Percentiles rank a stretch among this genome's conserved stretches.
These are phyloP conservation scores for Apoda limacodes DNA, from an alignment of 2,888 invertebrate species.

Conservation along the genomic window DNA sequence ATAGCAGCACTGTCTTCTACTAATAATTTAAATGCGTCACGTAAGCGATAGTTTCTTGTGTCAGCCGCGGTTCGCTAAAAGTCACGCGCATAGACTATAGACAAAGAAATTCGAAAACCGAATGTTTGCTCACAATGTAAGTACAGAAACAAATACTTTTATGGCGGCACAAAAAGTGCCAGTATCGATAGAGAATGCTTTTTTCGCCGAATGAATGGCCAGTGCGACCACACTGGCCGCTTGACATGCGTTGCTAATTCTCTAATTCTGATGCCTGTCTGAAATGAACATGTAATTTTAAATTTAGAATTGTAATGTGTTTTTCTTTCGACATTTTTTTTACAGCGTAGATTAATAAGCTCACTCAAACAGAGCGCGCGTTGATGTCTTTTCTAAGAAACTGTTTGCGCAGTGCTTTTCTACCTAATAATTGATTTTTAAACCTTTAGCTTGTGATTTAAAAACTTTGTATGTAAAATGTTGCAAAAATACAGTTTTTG, in stretches of 20 bases:
- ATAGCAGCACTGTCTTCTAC: too few relatives aligned
- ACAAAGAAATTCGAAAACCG: slow-evolving; percentile 27
- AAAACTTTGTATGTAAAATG: too few relatives aligned
- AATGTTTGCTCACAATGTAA: slow-evolving; percentile 41
- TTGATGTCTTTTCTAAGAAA: slow-evolving; percentile 11
- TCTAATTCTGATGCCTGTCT: slow-evolving; percentile 37
- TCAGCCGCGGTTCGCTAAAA: too few relatives aligned
- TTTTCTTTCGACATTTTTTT: background rate
- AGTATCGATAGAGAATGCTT: slow-evolving; percentile 13
- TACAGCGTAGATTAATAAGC: background rate
- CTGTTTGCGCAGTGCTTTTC: background rate
- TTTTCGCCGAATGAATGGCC: slow-evolving; percentile 48
- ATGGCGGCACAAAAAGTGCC: slow-evolving; percentile 24
- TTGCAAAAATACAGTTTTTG: too few relatives aligned
- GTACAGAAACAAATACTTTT: slow-evolving; percentile 32
- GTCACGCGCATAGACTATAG: too few relatives aligned
- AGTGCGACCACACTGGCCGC: slow-evolving; percentile 50
- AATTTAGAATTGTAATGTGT: slow-evolving; percentile 17
- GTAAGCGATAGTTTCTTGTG: too few relatives aligned
- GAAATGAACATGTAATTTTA: slow-evolving; percentile 22
- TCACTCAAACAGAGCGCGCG: slow-evolving; percentile 1
- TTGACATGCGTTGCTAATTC: slow-evolving; percentile 59
- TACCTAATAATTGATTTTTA: slow-evolving; percentile 1
- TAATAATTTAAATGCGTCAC: too few relatives aligned
- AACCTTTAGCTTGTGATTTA: too few relatives aligned